Percentiles rank a stretch among this genome's conserved stretches.
Conservation (phyloP, 2,797 vertebrate genomes). For the Taenioides sp. region DNA sequence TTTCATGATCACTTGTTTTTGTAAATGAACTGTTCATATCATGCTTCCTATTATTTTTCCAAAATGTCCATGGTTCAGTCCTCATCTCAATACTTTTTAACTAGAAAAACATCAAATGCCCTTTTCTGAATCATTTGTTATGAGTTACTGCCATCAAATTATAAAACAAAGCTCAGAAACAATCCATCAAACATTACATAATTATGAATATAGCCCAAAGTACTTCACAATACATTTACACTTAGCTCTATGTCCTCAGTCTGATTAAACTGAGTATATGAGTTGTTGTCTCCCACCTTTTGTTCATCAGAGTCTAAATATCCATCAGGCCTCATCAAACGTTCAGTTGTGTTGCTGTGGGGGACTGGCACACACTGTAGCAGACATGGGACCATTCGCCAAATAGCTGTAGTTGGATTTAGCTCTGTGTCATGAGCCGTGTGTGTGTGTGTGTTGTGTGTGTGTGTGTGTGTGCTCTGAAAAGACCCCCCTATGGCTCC, state of each 20-base stretch:
- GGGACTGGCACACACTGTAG: conserved; percentile 44
- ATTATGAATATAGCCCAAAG: too few species aligned
- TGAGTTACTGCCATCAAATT: too few species aligned
- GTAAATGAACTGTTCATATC: too few species aligned
- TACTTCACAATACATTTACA: not conserved
- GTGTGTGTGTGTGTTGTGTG: conserved; percentile 48
- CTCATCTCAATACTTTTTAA: too few species aligned
- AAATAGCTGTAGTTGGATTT: conserved; percentile 68
- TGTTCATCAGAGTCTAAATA: conserved; percentile 55
- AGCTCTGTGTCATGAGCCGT: conserved; percentile 54
- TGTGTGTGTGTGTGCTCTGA: conserved; percentile 47
- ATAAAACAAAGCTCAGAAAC: too few species aligned
- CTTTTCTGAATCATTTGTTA: too few species aligned
- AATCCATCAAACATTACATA: too few species aligned
- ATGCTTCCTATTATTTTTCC: too few species aligned
- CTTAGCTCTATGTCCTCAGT: not conserved
- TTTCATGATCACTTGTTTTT: too few species aligned
- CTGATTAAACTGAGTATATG: conserved; percentile 11
- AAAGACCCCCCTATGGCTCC: conserved; percentile 54
- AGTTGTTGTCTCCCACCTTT: conserved; percentile 42
- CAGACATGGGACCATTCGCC: conserved; percentile 58
- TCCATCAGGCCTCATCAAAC: conserved; percentile 71
- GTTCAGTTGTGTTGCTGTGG: conserved; percentile 61
- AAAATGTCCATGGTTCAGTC: too few species aligned
- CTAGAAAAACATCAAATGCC: too few species aligned